Conservation (phyloP, 2,888 invertebrate species). For the Pantelozetes paolii region DNA sequence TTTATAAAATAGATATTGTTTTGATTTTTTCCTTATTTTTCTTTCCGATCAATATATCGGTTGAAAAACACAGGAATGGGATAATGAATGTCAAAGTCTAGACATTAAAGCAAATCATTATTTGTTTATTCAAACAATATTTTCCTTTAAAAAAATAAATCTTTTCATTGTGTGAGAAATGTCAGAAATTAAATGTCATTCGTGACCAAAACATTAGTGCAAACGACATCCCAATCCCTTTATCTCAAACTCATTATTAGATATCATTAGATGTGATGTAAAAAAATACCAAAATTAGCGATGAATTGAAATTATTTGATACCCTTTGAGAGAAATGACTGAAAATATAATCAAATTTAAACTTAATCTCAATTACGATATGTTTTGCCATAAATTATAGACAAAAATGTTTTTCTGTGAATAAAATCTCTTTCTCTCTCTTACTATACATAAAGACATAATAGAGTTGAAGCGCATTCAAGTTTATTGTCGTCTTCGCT, state of each 20-base stretch:
- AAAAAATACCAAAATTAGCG: neutral
- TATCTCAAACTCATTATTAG: conserved; percentile 23
- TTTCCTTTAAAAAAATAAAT: neutral
- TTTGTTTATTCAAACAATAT: neutral
- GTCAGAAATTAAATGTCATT: neutral
- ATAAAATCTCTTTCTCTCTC: neutral
- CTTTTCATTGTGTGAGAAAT: neutral
- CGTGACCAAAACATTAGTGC: conserved; percentile 16
- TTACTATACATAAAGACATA: neutral
- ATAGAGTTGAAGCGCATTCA: conserved; percentile 15
- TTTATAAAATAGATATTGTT: no score
- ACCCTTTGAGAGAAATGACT: neutral
- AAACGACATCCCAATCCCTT: neutral
- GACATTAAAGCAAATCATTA: neutral
- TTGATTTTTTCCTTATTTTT: neutral
- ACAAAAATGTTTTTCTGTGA: neutral
- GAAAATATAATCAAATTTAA: neutral
- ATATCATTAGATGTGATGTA: neutral
- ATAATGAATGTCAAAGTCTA: conserved; percentile 1
- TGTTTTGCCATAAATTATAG: conserved; percentile 11
- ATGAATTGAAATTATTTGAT: neutral
- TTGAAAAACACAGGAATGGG: neutral
- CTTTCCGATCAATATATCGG: neutral
- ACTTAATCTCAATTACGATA: neutral
- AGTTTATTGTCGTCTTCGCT: conserved; percentile 21